Base-by-base conservation (phyloP, 2,113 vertebrate genomes). In the Camelus dromedarius region DNA sequence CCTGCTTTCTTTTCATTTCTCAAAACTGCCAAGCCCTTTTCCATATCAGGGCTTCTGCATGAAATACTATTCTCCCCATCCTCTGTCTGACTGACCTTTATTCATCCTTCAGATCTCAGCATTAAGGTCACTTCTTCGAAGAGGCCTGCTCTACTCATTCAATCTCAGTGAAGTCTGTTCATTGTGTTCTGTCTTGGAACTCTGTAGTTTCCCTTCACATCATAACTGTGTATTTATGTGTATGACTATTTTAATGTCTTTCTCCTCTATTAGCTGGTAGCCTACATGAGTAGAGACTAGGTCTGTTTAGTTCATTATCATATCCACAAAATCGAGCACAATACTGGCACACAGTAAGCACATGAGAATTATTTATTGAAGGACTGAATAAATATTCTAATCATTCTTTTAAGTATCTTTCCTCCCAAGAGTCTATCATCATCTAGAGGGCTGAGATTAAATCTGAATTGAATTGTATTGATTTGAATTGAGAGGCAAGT, bases 361-460 rank as follows among this genome's bases (percentile, higher is more conserved):
- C 16, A 38, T 70, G 28, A 96, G 35, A 96, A 95, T 35, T 93
- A 56, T 50, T 95, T 97, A 48, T 52, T 91, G 24, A 97, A 89
- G 24, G 35, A 93, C 24, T 91, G 4, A 67, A 58, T 96, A 81
- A 72, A 96, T 87, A 91, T 60, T 92, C 38, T 28, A 72, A 67
- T 87, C 50, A 66, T 90, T 94, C 67, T 95, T 87, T 88, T 91
- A 94, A 91, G 35, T 93, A n/a, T 89, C 35, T 93, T 93, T 86
- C 35, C 42, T 96, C 19, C 58, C 30, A 66, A 80, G 32, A 85
- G n/a, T 90, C 84, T 81, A 5, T 86, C 50, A 88, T 95, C 64
- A n/a, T 93, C 32, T 87, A 73, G 38, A 94, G 48, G 26, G 9
- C 54, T 30, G n/a, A 66, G 22, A 91, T 70, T 94, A 96, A 95